phyloP scores from a whole-genome alignment of 2,113 vertebrate species.

The Spea bombifrons region DNA sequence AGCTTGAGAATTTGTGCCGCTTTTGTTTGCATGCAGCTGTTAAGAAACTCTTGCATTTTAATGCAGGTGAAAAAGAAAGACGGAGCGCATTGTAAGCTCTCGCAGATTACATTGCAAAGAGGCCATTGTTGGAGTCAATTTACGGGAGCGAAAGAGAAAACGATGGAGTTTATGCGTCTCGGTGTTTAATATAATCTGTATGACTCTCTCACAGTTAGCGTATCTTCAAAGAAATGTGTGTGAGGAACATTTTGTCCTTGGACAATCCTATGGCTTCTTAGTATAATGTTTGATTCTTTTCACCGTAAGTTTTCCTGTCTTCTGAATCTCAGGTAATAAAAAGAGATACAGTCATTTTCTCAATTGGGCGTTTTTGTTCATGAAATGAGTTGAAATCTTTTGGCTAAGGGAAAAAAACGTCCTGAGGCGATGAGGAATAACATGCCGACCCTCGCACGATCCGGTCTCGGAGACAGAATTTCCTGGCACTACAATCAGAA shows the following conservation, averaged over 20 bases:
- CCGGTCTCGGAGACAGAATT: too few relatives aligned
- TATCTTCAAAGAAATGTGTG: background rate
- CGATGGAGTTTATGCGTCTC: slow-evolving; percentile 5
- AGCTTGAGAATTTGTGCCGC: background rate
- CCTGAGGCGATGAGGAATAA: too few relatives aligned
- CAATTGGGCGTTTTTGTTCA: too few relatives aligned
- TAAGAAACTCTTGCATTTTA: slow-evolving; percentile 16
- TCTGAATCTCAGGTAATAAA: too few relatives aligned
- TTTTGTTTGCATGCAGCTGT: slow-evolving; percentile 15
- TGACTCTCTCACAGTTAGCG: background rate
- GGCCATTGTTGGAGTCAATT: slow-evolving; percentile 23
- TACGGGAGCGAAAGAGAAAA: slow-evolving; percentile 1
- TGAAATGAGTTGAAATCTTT: too few relatives aligned
- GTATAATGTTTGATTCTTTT: background rate
- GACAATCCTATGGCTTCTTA: background rate
- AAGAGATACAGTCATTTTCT: too few relatives aligned
- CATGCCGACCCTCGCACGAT: too few relatives aligned
- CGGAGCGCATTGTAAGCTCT: background rate
- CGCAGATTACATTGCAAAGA: slow-evolving; percentile 12
- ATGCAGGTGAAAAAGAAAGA: slow-evolving; percentile 15
- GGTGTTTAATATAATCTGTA: background rate
- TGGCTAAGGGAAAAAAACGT: too few relatives aligned
- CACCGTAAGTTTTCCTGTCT: too few relatives aligned
- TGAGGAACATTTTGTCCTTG: slow-evolving; percentile 5
- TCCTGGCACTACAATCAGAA: too few relatives aligned